phyloP scores from a whole-genome alignment of 2,113 vertebrate genomes.

The Psilopsiagon aurifrons region DNA sequence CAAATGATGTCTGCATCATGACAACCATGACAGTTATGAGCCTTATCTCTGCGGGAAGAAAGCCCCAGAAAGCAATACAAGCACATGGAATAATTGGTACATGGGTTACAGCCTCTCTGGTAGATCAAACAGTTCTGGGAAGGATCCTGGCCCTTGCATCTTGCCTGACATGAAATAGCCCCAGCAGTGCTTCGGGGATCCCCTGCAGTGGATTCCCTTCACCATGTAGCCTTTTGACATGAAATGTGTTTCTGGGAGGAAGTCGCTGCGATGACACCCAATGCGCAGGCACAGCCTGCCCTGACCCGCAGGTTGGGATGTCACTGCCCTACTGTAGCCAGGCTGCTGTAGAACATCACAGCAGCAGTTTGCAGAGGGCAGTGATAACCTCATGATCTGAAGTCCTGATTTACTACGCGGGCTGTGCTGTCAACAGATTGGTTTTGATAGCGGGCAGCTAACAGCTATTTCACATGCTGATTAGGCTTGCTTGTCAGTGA shows the following conservation, averaged over 20 bases:
- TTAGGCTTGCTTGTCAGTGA: neutral
- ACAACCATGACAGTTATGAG: neutral
- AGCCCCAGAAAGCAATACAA: neutral
- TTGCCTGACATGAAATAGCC: neutral
- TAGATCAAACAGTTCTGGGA: neutral
- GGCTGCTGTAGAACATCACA: neutral
- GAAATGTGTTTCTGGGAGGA: rapidly evolving
- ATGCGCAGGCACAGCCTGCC: neutral
- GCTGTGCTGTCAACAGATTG: neutral
- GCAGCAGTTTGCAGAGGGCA: neutral
- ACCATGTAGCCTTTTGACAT: neutral
- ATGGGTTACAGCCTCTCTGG: neutral
- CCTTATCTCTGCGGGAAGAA: neutral
- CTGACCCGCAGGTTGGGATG: neutral
- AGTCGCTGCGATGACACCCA: rapidly evolving
- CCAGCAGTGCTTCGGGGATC: neutral
- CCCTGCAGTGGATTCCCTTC: neutral
- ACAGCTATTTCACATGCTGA: neutral
- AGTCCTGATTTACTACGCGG: neutral
- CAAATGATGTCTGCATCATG: neutral
- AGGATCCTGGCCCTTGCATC: neutral
- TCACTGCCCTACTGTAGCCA: rapidly evolving
- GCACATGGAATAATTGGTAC: neutral
- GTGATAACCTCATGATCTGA: neutral
- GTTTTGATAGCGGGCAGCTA: neutral